Percentiles rank a stretch among this genome's conserved stretches.
phyloP scores from a whole-genome alignment of 2,888 invertebrate genomes.

The Sarcophaga variegata region DNA sequence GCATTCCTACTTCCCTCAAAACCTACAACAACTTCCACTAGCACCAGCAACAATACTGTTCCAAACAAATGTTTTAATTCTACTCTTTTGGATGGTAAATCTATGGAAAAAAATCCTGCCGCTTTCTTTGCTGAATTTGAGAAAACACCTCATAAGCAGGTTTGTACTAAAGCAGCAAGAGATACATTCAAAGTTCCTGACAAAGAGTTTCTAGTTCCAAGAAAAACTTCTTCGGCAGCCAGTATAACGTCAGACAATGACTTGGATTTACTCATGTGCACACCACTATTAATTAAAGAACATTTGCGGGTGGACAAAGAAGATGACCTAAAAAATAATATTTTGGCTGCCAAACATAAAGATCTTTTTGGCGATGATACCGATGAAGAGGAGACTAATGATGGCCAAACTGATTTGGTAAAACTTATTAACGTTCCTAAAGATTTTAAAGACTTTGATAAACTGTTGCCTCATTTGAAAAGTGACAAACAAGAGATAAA shows the following conservation, averaged over 20 bases:
- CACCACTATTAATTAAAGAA: conserved; percentile 69
- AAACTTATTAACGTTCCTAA: conserved; percentile 65
- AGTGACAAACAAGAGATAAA: neutral
- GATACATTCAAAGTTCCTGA: conserved; percentile 56
- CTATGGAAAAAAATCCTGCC: conserved; percentile 26
- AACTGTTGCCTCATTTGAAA: conserved; percentile 67
- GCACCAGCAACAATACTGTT: neutral
- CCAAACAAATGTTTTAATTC: conserved; percentile 54
- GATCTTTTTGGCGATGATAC: conserved; percentile 67
- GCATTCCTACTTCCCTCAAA: conserved; percentile 39
- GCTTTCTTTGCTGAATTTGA: conserved; percentile 52
- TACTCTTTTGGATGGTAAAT: conserved; percentile 44
- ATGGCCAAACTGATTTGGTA: conserved; percentile 50
- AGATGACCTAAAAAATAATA: conserved; percentile 35
- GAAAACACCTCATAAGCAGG: conserved; percentile 38
- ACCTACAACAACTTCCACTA: neutral
- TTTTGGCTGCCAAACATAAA: conserved; percentile 55
- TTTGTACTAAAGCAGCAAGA: neutral
- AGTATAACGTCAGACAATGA: conserved; percentile 59
- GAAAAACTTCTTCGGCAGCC: conserved; percentile 16
- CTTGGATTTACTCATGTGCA: conserved; percentile 69
- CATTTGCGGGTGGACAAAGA: conserved; percentile 47
- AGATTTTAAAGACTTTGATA: conserved; percentile 69
- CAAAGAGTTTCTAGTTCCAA: conserved; percentile 20
- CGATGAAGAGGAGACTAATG: conserved; percentile 55